phyloP scores from a whole-genome alignment of 37 sponge, comb jelly and placozoan genomes.

The Amphimedon queenslandica region DNA sequence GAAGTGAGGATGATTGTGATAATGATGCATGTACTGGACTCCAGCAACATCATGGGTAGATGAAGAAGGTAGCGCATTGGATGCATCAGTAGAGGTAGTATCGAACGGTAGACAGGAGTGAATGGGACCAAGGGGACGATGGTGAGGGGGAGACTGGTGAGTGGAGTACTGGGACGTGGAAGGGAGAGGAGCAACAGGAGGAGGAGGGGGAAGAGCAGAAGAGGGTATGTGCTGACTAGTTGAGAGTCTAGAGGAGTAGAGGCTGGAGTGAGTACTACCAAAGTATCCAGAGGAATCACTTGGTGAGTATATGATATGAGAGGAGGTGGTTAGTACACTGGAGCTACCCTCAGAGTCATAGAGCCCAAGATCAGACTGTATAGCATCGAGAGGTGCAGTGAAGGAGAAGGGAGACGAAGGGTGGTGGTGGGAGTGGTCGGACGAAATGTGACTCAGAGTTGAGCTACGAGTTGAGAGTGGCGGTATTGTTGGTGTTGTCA shows the following conservation, averaged over 20 bases:
- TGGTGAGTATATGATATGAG: constrained; percentile 30
- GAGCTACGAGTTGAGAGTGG: not conserved
- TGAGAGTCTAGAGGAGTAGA: constrained; percentile 35
- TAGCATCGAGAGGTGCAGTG: constrained; percentile 38
- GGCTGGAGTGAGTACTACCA: constrained; percentile 45
- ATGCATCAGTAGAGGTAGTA: no score
- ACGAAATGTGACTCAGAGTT: not conserved
- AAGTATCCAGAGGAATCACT: constrained; percentile 47
- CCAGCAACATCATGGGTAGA: not conserved
- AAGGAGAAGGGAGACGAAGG: constrained; percentile 10
- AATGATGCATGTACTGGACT: not conserved
- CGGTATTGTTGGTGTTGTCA: not conserved
- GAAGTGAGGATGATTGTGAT: not conserved
- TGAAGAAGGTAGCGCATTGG: not conserved
- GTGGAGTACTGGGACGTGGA: not conserved
- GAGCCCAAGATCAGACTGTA: constrained; percentile 38
- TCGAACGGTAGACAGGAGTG: constrained; percentile 5
- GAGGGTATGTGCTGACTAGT: constrained; percentile 38
- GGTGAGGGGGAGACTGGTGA: not conserved
- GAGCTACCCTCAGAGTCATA: constrained; percentile 18
- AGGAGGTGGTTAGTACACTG: constrained; percentile 7
- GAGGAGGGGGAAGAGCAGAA: not conserved
- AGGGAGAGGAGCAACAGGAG: no score
- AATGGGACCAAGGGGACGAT: not conserved
- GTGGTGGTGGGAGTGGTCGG: constrained; percentile 9